A percentile compares a stretch with the other conserved stretches of the same genome.
These are phyloP conservation scores for Megaceryle torquata DNA, from an alignment of 2,113 vertebrate species.

Conservation along the genomic window DNA sequence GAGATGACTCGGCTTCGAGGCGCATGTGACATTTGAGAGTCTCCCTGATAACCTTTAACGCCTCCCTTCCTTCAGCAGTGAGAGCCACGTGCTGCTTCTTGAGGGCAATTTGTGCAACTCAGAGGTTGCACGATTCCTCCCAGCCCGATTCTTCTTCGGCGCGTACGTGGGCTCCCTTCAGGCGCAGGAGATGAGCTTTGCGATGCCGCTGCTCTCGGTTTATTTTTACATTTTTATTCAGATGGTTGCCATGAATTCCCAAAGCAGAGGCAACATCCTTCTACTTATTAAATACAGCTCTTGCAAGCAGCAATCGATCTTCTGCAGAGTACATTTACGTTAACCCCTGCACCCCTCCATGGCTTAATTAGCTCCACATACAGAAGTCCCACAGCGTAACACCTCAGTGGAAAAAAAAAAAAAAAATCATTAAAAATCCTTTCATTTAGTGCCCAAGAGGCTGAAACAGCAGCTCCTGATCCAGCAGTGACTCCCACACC, in stretches of 20 bases:
- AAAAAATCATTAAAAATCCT: neutral
- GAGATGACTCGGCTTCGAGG: slow-evolving; percentile 3
- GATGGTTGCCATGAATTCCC: slow-evolving; percentile 39
- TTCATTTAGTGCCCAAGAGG: neutral
- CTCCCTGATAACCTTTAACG: neutral
- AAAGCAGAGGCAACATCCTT: slow-evolving; percentile 1
- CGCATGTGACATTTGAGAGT: neutral
- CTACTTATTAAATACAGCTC: neutral
- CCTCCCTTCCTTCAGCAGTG: neutral
- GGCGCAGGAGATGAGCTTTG: neutral
- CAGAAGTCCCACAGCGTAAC: neutral
- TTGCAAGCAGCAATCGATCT: neutral
- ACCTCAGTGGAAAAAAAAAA: accelerated
- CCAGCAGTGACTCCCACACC: neutral
- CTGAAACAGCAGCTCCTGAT: neutral
- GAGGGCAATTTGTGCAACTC: neutral
- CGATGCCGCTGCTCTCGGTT: neutral
- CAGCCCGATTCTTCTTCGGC: neutral
- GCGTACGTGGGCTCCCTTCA: neutral
- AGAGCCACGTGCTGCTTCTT: neutral
- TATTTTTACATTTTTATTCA: slow-evolving; percentile 37
- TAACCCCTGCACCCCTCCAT: neutral
- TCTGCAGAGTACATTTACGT: neutral
- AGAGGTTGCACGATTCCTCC: neutral
- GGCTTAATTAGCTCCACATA: neutral